Percentiles rank a stretch among this genome's conserved stretches.
These are phyloP conservation scores for Euplagia quadripunctaria DNA, from an alignment of 2,888 invertebrate genomes.

Conservation along the genomic window DNA sequence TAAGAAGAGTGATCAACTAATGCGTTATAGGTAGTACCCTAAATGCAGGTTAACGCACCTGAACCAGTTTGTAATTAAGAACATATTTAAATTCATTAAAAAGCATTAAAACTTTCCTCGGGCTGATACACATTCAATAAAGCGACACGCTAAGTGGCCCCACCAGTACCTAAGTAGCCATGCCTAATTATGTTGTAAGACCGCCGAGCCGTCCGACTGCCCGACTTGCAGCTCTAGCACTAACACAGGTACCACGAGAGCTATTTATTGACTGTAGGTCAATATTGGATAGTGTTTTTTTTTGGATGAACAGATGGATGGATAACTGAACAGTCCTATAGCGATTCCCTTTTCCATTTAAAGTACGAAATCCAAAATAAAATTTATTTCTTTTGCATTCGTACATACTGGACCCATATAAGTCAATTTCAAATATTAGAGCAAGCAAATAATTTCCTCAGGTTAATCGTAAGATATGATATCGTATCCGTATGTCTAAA, in stretches of 20 bases:
- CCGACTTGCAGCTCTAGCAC: conserved; percentile 14
- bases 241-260: background rate
- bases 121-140: conserved; percentile 69
- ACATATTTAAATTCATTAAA: conserved; percentile 85
- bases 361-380: too few relatives aligned
- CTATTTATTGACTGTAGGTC: background rate
- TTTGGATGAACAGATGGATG: background rate
- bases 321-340: background rate
- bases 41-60: conserved; percentile 78
- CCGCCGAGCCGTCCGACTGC: conserved; percentile 10
- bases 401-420: background rate
- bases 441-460: too few relatives aligned
- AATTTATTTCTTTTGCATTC: background rate
- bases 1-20: conserved; percentile 43
- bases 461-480: too few relatives aligned
- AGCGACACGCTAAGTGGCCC: conserved; percentile 64
- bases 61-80: conserved; percentile 85
- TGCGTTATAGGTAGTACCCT: conserved; percentile 52
- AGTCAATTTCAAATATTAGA: too few relatives aligned
- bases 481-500: too few relatives aligned
- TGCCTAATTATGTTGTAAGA: conserved; percentile 50
- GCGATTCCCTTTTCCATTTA: too few relatives aligned
- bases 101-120: conserved; percentile 79
- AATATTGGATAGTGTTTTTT: background rate
- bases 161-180: conserved; percentile 63